Evolutionary conservation across 2,888 invertebrate species (phyloP).

Genomic region (Lochmaea crataegi): DNA sequence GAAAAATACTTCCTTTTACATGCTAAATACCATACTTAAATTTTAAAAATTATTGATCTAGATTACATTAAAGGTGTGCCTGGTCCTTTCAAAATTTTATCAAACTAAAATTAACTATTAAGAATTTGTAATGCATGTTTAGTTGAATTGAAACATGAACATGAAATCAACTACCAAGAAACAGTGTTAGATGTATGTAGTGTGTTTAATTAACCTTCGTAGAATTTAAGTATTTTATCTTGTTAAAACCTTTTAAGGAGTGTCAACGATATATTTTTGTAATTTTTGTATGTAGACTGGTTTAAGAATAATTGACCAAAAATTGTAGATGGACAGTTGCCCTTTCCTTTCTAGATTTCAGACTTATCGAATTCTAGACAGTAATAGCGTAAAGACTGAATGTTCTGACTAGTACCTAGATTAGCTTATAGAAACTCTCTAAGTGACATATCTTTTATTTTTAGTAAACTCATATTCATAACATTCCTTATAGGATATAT

Average conservation of each 20-base stretch:
- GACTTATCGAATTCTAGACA: constrained; percentile 40
- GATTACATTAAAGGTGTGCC: no score
- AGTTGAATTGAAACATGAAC: not conserved
- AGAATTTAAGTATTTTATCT: constrained; percentile 19
- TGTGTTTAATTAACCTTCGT: constrained; percentile 22
- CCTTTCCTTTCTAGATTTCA: constrained; percentile 38
- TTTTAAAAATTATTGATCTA: no score
- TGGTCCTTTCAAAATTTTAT: no score
- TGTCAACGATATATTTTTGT: constrained; percentile 63
- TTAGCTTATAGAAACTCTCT: constrained; percentile 43
- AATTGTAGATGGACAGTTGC: constrained; percentile 39
- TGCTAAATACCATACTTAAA: no score
- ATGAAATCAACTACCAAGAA: constrained; percentile 3
- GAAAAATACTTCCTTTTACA: no score
- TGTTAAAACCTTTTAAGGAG: constrained; percentile 41
- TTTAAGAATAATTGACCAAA: constrained; percentile 47
- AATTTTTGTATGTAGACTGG: constrained; percentile 61
- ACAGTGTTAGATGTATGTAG: constrained; percentile 10
- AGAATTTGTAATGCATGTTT: no score
- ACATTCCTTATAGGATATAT: not conserved
- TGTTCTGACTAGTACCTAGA: constrained; percentile 50
- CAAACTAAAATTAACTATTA: no score
- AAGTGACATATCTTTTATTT: constrained; percentile 54
- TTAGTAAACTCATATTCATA: not conserved
- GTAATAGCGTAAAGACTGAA: constrained; percentile 53